These are phyloP conservation scores for Gambusia holbrooki DNA, from an alignment of 2,113 vertebrate genomes.

Conservation along the genomic window DNA sequence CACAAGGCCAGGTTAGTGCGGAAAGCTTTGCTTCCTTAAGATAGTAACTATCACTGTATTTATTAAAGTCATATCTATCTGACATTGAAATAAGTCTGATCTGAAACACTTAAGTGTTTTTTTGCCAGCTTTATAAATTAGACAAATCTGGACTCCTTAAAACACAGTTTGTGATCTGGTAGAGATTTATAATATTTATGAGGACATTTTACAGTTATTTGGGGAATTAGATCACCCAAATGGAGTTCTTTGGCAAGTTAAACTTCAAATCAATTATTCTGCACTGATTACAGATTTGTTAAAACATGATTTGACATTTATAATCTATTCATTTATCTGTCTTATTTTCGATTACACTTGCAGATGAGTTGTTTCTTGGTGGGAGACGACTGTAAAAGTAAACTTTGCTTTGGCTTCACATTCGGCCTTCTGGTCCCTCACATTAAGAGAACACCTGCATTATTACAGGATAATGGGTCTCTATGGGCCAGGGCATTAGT, in stretches of 20 bases:
- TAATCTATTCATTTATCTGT: not conserved
- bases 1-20: too few species aligned
- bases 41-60: too few species aligned
- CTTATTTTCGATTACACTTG: not conserved
- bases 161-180: not conserved
- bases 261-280: not conserved
- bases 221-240: not conserved
- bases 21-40: too few species aligned
- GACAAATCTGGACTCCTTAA: not conserved
- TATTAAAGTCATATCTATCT: not conserved
- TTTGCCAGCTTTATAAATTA: too few species aligned
- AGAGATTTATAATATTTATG: not conserved
- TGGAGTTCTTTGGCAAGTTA: not conserved
- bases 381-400: slow-evolving; percentile 14
- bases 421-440: slow-evolving; percentile 27
- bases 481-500: not conserved
- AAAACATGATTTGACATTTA: not conserved
- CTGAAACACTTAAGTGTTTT: too few species aligned
- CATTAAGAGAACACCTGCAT: slow-evolving; percentile 54
- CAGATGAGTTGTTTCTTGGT: slow-evolving; percentile 13
- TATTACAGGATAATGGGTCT: slow-evolving; percentile 22
- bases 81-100: too few species aligned
- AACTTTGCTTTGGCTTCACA: slow-evolving; percentile 33
- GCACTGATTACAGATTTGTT: not conserved
- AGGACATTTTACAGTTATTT: not conserved